Evolutionary conservation across 2,797 vertebrate species (phyloP), one percentile per base, ranked within the genome.

Genomic region (Sebastes steindachneri): DNA sequence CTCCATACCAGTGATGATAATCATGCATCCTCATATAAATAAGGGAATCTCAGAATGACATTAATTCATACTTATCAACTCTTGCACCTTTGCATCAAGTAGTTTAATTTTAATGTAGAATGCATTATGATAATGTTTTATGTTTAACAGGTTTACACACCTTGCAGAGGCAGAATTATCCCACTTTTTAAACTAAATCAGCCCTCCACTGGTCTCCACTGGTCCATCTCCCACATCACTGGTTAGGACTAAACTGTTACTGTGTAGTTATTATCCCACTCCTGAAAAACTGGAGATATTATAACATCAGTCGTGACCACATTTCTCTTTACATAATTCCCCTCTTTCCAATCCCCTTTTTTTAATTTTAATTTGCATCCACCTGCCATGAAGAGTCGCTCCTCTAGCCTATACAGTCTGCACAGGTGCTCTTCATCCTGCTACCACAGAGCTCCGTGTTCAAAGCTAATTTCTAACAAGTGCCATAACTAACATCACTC

Each of bases 391-490:
- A 2, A 6, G 12, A 17, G 55, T 2, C n/a, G 45, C 26, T 15
- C 35, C 63, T 23, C 0, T 0, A 7, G 12, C 2, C 4, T 23
- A 41, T 41, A 7, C 51, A 6, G 37, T 59, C 68, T 28, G 14
- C 4, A 45, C 86, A 86, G 84, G 86, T 90, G 78, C 29, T 19
- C 45, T 29, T 26, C 37, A 55, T 51, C 68, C 19, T 2, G 21
- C 3, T 3, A 14, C 14, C 62, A 2, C 57, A 2, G 60, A 29
- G 73, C 73, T 63, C 21, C 48, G 53, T 9, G 45, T 7, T 41
- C 41, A 35, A 35, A 75, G 79, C 66, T 37, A 6, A 59, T 68
- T 37, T 54, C 1, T 35, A 78, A 82, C 73, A 83, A 86, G 74
- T 86, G 79, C 81, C 48, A 45, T 65, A 74, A 23, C 60, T 70